Evolutionary conservation across 2,797 vertebrate genomes (phyloP).

Genomic region (Spheniscus humboldti): DNA sequence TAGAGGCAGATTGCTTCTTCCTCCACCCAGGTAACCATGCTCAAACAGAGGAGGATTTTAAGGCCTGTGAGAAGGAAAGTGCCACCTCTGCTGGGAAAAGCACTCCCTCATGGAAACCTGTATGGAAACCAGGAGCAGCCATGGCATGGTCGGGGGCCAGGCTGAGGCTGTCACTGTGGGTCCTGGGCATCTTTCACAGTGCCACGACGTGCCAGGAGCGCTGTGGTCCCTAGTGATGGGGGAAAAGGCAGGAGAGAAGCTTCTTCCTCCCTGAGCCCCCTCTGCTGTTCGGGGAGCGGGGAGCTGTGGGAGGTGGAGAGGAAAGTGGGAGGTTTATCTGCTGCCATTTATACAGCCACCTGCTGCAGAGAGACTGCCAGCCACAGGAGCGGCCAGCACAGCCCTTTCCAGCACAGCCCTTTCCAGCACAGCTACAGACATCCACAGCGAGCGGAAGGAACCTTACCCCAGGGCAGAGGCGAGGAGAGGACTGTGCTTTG

Average conservation of each 20-base stretch:
- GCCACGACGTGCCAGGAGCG: not conserved
- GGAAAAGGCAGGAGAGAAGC: not conserved
- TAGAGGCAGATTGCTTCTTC: not conserved
- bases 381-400: not conserved
- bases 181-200: not conserved
- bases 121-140: not conserved
- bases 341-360: not conserved
- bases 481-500: not conserved
- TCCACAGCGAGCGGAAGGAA: accelerated
- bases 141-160: not conserved
- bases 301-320: not conserved
- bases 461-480: not conserved
- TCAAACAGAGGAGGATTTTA: not conserved
- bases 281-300: not conserved
- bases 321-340: not conserved
- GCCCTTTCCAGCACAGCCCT: not conserved
- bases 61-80: not conserved
- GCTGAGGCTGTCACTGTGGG: not conserved
- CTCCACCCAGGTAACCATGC: not conserved
- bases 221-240: not conserved
- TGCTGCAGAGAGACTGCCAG: not conserved
- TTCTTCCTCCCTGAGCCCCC: not conserved
- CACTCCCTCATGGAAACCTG: not conserved
- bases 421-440: not conserved
- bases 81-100: not conserved